phyloP scores from a whole-genome alignment of 2,797 vertebrate species.

The Premnoplex brunnescens region DNA sequence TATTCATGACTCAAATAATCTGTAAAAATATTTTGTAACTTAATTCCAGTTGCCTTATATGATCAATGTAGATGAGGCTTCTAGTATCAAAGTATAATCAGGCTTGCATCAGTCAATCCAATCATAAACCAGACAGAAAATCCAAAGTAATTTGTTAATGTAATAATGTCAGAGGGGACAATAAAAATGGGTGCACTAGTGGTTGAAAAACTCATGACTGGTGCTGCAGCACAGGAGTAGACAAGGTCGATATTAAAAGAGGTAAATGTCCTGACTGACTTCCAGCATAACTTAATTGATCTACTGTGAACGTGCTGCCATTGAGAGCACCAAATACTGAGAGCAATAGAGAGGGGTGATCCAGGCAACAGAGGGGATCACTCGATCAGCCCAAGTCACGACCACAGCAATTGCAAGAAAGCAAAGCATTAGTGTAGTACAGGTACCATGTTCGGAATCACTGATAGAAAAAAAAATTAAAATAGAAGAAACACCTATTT shows the following conservation, averaged over 20 bases:
- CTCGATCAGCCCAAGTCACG: conserved; percentile 71
- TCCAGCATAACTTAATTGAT: conserved; percentile 66
- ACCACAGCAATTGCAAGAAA: conserved; percentile 71
- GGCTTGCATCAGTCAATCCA: conserved; percentile 51
- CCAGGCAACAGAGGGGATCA: conserved; percentile 68
- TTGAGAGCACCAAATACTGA: conserved; percentile 60
- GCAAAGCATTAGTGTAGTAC: background rate
- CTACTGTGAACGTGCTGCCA: conserved; percentile 62
- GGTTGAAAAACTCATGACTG: conserved; percentile 67
- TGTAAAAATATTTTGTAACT: too few species aligned
- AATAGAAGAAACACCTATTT: background rate
- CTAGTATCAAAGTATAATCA: too few species aligned
- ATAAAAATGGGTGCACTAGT: conserved; percentile 63
- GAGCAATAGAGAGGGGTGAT: conserved; percentile 67
- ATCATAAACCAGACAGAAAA: conserved; percentile 57
- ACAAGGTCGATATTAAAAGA: conserved; percentile 68
- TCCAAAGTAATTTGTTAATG: conserved; percentile 69
- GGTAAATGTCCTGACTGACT: conserved; percentile 71
- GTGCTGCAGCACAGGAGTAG: conserved; percentile 57
- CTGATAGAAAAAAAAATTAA: background rate
- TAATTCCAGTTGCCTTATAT: too few species aligned
- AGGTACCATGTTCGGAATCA: background rate
- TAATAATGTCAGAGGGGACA: conserved; percentile 64
- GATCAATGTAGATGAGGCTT: too few species aligned
- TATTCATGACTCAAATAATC: too few species aligned